A percentile compares a stretch with the other conserved stretches of the same genome.
phyloP scores from a whole-genome alignment of 2,113 vertebrate genomes.

The Caracal caracal region DNA sequence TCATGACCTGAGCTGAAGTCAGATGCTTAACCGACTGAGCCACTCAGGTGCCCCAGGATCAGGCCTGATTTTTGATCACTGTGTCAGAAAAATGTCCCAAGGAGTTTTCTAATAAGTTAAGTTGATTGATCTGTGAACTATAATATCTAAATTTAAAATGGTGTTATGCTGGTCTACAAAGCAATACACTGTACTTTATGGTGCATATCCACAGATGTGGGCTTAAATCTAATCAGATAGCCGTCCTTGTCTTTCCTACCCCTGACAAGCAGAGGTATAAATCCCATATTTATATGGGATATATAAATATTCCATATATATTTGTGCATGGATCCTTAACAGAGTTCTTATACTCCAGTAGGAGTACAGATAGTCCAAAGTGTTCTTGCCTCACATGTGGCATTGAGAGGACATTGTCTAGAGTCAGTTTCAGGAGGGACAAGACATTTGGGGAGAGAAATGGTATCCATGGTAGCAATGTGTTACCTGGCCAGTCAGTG shows the following conservation, averaged over 20 bases:
- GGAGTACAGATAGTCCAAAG: background rate
- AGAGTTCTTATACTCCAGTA: background rate
- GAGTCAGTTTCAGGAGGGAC: background rate
- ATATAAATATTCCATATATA: background rate
- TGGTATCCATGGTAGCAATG: background rate
- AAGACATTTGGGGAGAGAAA: background rate
- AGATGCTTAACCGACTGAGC: background rate
- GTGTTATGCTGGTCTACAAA: background rate
- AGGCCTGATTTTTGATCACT: background rate
- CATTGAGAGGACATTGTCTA: background rate
- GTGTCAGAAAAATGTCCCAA: background rate
- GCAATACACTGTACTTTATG: background rate
- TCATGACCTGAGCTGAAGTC: background rate
- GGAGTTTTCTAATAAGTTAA: constrained; percentile 2
- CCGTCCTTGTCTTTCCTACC: background rate
- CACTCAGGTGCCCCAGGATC: background rate
- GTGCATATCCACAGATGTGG: background rate
- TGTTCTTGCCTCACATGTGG: background rate
- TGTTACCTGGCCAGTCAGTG: background rate
- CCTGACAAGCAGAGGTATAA: background rate
- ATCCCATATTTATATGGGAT: too few species aligned
- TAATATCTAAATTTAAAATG: background rate
- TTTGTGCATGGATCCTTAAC: background rate
- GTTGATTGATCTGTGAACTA: background rate
- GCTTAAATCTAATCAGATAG: background rate